Evolutionary conservation across 1,140 invertebrate species (phyloP).

Genomic region (Halyomorpha halys): DNA sequence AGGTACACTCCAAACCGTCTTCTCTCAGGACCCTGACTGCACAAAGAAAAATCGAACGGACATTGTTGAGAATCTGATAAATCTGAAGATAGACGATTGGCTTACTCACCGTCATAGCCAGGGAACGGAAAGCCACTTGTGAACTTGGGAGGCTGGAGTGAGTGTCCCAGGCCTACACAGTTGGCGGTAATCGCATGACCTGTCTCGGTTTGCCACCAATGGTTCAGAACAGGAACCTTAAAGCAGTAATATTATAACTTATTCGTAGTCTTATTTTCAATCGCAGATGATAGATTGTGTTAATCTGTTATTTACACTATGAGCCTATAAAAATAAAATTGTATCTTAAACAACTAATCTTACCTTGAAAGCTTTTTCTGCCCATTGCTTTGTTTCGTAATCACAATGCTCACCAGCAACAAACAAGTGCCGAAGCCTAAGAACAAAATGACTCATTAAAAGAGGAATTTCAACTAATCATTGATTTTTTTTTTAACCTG

Average conservation of each 20-base stretch:
- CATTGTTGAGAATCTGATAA: not conserved
- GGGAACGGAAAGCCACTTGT: slow-evolving; percentile 65
- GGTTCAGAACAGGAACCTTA: slow-evolving; percentile 71
- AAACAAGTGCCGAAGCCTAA: slow-evolving; percentile 66
- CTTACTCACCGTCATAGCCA: slow-evolving; percentile 66
- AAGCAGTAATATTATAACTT: not conserved
- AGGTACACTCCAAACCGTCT: slow-evolving; percentile 53
- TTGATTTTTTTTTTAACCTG: no score
- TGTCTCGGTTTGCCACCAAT: slow-evolving; percentile 96
- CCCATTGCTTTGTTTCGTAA: slow-evolving; percentile 79
- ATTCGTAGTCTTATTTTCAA: no score
- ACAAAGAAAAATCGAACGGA: slow-evolving; percentile 27
- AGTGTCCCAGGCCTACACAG: slow-evolving; percentile 63
- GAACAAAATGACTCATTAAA: slow-evolving; percentile 25
- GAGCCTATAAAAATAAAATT: not conserved
- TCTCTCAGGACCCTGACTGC: slow-evolving; percentile 60
- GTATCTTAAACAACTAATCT: slow-evolving; percentile 7
- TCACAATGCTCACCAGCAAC: slow-evolving; percentile 92
- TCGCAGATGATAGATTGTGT: no score
- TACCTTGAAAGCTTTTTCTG: slow-evolving; percentile 59
- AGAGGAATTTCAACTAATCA: not conserved
- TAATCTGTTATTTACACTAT: no score
- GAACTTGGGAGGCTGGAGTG: slow-evolving; percentile 51
- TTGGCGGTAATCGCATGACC: slow-evolving; percentile 79
- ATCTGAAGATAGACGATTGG: not conserved